Evolutionary conservation across 2,113 vertebrate genomes (phyloP).

Genomic region (human): GRCh38 chr19:39290001-39290500

Average conservation of each 20-base stretch:
- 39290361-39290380: background rate
- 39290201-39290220: background rate
- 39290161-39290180: background rate
- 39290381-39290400: too few species aligned
- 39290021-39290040: too few species aligned
- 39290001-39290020: too few species aligned
- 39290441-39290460: too few species aligned
- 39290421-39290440: too few species aligned
- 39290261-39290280: background rate
- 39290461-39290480: too few species aligned
- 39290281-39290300: background rate
- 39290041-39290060: too few species aligned
- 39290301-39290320: background rate
- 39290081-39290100: background rate
- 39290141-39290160: background rate
- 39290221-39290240: background rate
- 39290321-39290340: background rate
- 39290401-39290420: too few species aligned
- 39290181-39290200: background rate
- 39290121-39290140: background rate
- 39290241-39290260: constrained; percentile 1
- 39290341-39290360: background rate
- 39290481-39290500: too few species aligned
- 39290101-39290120: background rate
- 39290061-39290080: too few species aligned